Conservation (phyloP, 2,888 invertebrate species). For the Eupithecia centaureata region DNA sequence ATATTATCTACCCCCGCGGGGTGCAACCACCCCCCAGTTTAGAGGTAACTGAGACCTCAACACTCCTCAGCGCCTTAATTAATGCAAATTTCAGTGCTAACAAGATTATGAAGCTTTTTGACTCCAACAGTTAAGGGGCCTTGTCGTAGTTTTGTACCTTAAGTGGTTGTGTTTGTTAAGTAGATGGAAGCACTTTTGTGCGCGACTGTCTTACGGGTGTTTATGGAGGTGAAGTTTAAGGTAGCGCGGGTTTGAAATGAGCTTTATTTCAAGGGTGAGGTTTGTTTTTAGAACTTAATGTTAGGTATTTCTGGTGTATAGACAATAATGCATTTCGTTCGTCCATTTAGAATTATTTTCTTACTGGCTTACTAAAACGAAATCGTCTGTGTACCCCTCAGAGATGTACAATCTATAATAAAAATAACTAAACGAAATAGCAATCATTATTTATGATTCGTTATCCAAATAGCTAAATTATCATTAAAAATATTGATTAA, state of each 20-base stretch:
- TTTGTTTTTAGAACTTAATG: slow-evolving; percentile 5
- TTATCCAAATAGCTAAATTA: too few relatives aligned
- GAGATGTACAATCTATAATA: too few relatives aligned
- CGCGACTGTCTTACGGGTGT: slow-evolving; percentile 47
- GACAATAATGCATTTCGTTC: too few relatives aligned
- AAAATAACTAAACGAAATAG: too few relatives aligned
- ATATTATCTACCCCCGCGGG: slow-evolving; percentile 77
- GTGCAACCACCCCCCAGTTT: slow-evolving; percentile 59
- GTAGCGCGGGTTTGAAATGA: slow-evolving; percentile 26
- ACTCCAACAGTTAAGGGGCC: slow-evolving; percentile 65
- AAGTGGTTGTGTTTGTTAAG: slow-evolving; percentile 61
- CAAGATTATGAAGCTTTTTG: slow-evolving; percentile 84
- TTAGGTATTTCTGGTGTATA: too few relatives aligned
- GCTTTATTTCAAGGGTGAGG: slow-evolving; percentile 25
- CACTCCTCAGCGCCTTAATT: slow-evolving; percentile 79
- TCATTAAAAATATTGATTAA: too few relatives aligned
- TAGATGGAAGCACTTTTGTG: slow-evolving; percentile 46
- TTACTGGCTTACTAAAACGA: not conserved
- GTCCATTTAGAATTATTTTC: too few relatives aligned
- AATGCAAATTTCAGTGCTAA: slow-evolving; percentile 85
- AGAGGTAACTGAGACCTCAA: slow-evolving; percentile 74
- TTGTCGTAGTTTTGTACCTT: slow-evolving; percentile 48
- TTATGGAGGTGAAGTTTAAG: slow-evolving; percentile 36
- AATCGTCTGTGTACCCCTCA: not conserved
- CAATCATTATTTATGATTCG: too few relatives aligned